These are phyloP conservation scores for Idaea straminata DNA, from an alignment of 2,888 invertebrate genomes.

Conservation along the genomic window DNA sequence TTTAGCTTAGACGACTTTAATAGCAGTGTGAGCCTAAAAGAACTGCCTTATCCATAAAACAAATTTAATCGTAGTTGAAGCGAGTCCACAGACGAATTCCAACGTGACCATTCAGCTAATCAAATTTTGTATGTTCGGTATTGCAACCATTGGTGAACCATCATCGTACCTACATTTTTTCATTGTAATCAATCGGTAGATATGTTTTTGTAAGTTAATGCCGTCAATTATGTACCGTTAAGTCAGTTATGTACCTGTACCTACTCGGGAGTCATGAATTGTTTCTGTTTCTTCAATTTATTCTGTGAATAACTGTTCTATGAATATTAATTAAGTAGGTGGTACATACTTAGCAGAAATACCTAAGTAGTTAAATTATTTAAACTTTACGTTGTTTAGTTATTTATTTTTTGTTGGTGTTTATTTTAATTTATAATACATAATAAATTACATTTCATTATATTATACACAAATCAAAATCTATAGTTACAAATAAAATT, in stretches of 20 bases:
- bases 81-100: slow-evolving; percentile 65
- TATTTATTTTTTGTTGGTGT: no score
- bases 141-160: slow-evolving; percentile 63
- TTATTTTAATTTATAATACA: no score
- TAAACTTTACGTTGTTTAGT: no score
- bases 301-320: not conserved
- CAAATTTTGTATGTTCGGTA: slow-evolving; percentile 79
- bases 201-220: slow-evolving; percentile 60
- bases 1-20: no score
- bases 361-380: not conserved
- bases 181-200: slow-evolving; percentile 15
- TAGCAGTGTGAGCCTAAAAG: slow-evolving; percentile 4
- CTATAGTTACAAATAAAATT: no score
- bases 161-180: slow-evolving; percentile 17
- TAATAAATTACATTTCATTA: no score
- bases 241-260: slow-evolving; percentile 30
- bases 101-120: slow-evolving; percentile 78
- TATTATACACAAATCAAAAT: no score
- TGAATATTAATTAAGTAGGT: not conserved
- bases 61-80: slow-evolving; percentile 31
- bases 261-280: slow-evolving; percentile 32
- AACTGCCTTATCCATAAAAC: slow-evolving; percentile 44
- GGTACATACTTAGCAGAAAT: not conserved
- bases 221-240: slow-evolving; percentile 73
- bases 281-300: slow-evolving; percentile 27